Percentiles rank a stretch among this genome's conserved stretches.
These are phyloP conservation scores for Drosophila tripunctata DNA, from an alignment of 2,888 invertebrate species.

Conservation along the genomic window DNA sequence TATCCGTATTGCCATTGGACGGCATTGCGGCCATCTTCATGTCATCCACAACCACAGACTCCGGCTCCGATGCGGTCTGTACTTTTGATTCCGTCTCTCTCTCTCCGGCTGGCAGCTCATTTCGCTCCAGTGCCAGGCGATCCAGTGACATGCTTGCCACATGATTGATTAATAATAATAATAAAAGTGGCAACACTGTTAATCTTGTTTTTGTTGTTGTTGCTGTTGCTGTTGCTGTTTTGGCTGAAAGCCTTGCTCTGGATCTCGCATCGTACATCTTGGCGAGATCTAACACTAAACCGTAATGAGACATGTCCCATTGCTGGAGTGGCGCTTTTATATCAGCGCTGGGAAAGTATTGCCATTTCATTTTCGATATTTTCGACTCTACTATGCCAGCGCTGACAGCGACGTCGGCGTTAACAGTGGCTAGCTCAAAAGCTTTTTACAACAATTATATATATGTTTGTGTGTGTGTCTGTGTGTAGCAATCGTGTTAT, in stretches of 20 bases:
- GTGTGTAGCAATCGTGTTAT: slow-evolving; percentile 64
- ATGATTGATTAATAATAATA: slow-evolving; percentile 34
- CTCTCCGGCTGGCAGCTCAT: slow-evolving; percentile 57
- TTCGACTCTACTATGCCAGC: slow-evolving; percentile 54
- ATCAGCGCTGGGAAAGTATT: slow-evolving; percentile 82
- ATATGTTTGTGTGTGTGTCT: slow-evolving; percentile 22
- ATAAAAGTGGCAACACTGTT: slow-evolving; percentile 29
- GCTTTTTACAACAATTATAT: slow-evolving; percentile 23
- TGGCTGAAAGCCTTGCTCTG: slow-evolving; percentile 41
- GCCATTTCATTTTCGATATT: slow-evolving; percentile 79
- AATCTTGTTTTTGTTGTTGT: slow-evolving; percentile 20
- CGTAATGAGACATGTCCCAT: slow-evolving; percentile 84
- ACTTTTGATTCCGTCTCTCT: background rate
- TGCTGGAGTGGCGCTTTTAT: slow-evolving; percentile 83
- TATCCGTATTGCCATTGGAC: slow-evolving; percentile 63
- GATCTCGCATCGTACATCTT: slow-evolving; percentile 83
- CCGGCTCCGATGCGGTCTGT: slow-evolving; percentile 15
- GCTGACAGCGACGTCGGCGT: slow-evolving; percentile 16
- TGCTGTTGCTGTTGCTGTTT: slow-evolving; percentile 37
- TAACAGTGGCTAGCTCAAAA: slow-evolving; percentile 27
- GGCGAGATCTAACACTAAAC: slow-evolving; percentile 83
- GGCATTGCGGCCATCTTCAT: slow-evolving; percentile 69
- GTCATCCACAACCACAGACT: slow-evolving; percentile 70
- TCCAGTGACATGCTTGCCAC: slow-evolving; percentile 76
- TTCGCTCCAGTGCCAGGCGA: slow-evolving; percentile 69